These are phyloP conservation scores for Melozone crissalis DNA, from an alignment of 2,113 vertebrate genomes.

Conservation along the genomic window DNA sequence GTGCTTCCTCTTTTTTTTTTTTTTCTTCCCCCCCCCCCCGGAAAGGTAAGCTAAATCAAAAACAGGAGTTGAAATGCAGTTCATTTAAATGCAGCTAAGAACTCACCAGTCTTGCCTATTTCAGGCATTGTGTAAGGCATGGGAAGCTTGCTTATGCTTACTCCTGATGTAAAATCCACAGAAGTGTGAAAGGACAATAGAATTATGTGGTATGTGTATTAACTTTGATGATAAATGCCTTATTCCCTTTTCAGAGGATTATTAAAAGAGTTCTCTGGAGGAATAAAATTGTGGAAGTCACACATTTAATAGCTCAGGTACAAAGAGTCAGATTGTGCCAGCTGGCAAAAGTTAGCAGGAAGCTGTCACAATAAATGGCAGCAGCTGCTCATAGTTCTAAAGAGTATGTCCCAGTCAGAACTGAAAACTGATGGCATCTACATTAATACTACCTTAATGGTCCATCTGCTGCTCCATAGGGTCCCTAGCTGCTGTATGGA, in stretches of 20 bases:
- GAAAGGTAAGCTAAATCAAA: neutral
- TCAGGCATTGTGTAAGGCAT: neutral
- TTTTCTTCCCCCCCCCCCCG: accelerated
- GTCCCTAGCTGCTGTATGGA: constrained; percentile 98
- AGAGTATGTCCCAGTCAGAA: constrained; percentile 99
- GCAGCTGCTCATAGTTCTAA: constrained; percentile 99
- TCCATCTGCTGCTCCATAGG: constrained; percentile 99
- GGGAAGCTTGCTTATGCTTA: constrained; percentile 34
- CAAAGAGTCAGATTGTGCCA: constrained; percentile 93
- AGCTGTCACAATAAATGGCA: constrained; percentile 99
- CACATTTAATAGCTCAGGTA: constrained; percentile 91
- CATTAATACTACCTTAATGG: constrained; percentile 99
- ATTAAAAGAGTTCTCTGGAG: constrained; percentile 81
- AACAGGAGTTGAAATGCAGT: neutral
- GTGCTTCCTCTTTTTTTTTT: neutral
- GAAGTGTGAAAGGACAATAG: constrained; percentile 62
- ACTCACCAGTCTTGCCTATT: neutral
- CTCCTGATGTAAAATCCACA: constrained; percentile 41
- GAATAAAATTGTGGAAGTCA: constrained; percentile 85
- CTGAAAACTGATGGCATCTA: constrained; percentile 99
- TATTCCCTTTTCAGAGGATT: constrained; percentile 77
- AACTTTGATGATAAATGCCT: constrained; percentile 80
- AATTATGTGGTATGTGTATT: constrained; percentile 69
- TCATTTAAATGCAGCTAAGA: constrained; percentile 20
- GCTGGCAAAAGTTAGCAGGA: constrained; percentile 99